These are phyloP conservation scores for Cartodere bifasciata DNA, from an alignment of 2,888 invertebrate genomes.

Conservation along the genomic window DNA sequence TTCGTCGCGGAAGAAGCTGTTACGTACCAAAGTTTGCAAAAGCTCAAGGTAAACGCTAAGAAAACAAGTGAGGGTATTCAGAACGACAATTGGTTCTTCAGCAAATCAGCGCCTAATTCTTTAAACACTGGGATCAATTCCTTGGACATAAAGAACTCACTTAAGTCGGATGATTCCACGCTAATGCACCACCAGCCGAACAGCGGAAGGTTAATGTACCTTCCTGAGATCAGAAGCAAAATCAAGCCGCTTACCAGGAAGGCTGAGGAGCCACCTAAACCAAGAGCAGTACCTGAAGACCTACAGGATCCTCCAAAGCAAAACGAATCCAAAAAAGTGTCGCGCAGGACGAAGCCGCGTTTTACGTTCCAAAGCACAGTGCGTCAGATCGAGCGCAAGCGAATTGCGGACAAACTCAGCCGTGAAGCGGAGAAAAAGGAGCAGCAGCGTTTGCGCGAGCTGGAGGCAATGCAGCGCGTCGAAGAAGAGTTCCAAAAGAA, in stretches of 20 bases:
- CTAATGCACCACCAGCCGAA: slow-evolving; percentile 23
- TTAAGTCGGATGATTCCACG: slow-evolving; percentile 20
- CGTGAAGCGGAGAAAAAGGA: slow-evolving; percentile 67
- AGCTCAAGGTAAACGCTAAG: slow-evolving; percentile 12
- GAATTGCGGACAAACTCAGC: slow-evolving; percentile 62
- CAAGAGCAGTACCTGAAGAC: slow-evolving; percentile 25
- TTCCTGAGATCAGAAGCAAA: slow-evolving; percentile 37
- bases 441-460: slow-evolving; percentile 58
- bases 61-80: no score
- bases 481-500: slow-evolving; percentile 81
- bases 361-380: slow-evolving; percentile 80
- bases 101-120: slow-evolving; percentile 68
- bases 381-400: slow-evolving; percentile 62
- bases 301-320: slow-evolving; percentile 27
- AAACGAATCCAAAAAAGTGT: slow-evolving; percentile 5
- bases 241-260: slow-evolving; percentile 8
- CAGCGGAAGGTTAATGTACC: slow-evolving; percentile 68
- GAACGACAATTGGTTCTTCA: slow-evolving; percentile 69
- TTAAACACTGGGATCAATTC: slow-evolving; percentile 47
- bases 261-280: slow-evolving; percentile 10
- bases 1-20: slow-evolving; percentile 26
- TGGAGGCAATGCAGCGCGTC: slow-evolving; percentile 73
- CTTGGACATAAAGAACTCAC: slow-evolving; percentile 23
- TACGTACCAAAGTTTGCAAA: no score
- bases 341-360: slow-evolving; percentile 34